Evolutionary conservation across 2,888 invertebrate species (phyloP).

Genomic region (Melanophora roralis): DNA sequence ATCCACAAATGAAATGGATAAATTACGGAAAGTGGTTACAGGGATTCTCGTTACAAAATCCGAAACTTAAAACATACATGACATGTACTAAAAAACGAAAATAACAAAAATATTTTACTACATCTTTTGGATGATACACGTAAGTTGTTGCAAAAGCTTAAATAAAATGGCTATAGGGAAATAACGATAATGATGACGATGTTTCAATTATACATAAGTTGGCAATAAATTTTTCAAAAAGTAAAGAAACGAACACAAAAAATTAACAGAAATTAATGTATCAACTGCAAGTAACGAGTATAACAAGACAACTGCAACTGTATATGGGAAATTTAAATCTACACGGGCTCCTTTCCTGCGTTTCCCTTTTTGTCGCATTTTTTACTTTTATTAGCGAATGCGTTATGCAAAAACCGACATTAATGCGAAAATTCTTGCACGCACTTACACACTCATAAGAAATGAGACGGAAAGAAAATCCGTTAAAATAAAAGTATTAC

Average conservation of each 20-base stretch:
- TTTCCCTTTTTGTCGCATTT: conserved; percentile 23
- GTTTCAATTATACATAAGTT: conserved; percentile 39
- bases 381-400: conserved; percentile 25
- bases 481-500: conserved; percentile 65
- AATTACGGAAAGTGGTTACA: conserved; percentile 41
- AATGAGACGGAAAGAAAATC: conserved; percentile 43
- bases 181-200: conserved; percentile 7
- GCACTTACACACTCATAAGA: background rate
- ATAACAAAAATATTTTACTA: background rate
- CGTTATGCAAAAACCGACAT: conserved; percentile 23
- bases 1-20: conserved; percentile 31
- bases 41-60: conserved; percentile 42
- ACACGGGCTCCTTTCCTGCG: conserved; percentile 63
- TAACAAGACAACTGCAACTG: conserved; percentile 38
- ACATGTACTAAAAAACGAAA: conserved; percentile 11
- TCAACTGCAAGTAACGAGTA: conserved; percentile 40
- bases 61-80: conserved; percentile 25
- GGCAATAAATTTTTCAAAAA: conserved; percentile 43
- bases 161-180: background rate
- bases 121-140: background rate
- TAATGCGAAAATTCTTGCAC: conserved; percentile 27
- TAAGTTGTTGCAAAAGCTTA: conserved; percentile 7
- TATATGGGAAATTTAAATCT: conserved; percentile 30
- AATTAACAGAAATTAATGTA: conserved; percentile 46
- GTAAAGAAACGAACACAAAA: background rate